A percentile compares a stretch with the other conserved stretches of the same genome.
These are phyloP conservation scores for Troilus luridus DNA, from an alignment of 2,888 invertebrate species.

Conservation along the genomic window DNA sequence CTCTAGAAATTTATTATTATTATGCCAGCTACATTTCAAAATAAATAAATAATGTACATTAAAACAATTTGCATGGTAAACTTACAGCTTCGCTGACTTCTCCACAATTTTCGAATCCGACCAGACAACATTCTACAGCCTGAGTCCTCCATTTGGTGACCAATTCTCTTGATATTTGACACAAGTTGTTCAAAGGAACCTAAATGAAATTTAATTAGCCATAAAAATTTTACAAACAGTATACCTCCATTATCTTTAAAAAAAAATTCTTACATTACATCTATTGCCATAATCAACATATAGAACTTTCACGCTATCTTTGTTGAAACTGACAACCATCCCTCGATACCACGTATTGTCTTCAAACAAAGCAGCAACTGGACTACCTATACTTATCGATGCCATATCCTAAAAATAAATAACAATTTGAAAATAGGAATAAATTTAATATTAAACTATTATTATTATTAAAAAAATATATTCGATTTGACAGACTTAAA, in stretches of 20 bases:
- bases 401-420: constrained; percentile 57
- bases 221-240: not conserved
- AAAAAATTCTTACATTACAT: constrained; percentile 57
- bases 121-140: constrained; percentile 84
- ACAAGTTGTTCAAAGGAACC: constrained; percentile 72
- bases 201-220: constrained; percentile 36
- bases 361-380: constrained; percentile 79
- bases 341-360: constrained; percentile 83
- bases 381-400: constrained; percentile 69
- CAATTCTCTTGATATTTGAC: constrained; percentile 77
- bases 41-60: too few species aligned
- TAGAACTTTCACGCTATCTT: constrained; percentile 77
- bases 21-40: too few species aligned
- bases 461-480: too few species aligned
- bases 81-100: constrained; percentile 17
- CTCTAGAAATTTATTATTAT: too few species aligned
- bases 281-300: constrained; percentile 98
- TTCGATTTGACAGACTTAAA: too few species aligned
- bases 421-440: not conserved
- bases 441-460: not conserved
- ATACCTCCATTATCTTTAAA: not conserved
- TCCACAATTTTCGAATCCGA: constrained; percentile 71
- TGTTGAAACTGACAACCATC: constrained; percentile 73
- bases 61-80: not conserved
- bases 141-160: constrained; percentile 78